A percentile compares a stretch with the other conserved stretches of the same genome.
Evolutionary conservation across 2,888 invertebrate genomes (phyloP).

Genomic region (Octonoba sinensis): DNA sequence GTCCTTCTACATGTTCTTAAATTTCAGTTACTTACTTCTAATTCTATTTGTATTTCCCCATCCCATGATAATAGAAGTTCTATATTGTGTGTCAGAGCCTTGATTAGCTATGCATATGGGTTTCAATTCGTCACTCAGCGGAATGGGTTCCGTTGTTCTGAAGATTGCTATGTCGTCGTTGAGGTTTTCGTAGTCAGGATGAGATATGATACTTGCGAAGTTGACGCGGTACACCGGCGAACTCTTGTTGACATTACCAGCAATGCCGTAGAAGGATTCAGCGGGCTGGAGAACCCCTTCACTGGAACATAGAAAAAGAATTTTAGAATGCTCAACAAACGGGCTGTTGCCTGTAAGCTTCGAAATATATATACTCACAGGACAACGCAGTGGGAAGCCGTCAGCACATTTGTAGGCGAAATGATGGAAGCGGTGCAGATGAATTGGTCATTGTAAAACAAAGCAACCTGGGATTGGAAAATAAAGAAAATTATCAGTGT

Average conservation of each 20-base stretch:
- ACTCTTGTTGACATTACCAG: not conserved
- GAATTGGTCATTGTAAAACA: not conserved
- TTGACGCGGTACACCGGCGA: not conserved
- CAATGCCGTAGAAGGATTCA: not conserved
- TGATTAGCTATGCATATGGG: constrained; percentile 20
- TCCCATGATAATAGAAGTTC: constrained; percentile 15
- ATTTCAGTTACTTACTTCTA: not conserved
- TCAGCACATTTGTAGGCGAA: not conserved
- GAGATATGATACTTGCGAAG: not conserved
- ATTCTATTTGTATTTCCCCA: constrained; percentile 20
- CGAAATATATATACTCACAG: too few relatives aligned
- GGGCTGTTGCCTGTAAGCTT: too few relatives aligned
- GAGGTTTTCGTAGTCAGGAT: not conserved
- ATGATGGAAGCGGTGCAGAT: constrained; percentile 7
- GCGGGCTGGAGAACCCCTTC: not conserved
- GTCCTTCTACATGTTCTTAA: too few relatives aligned
- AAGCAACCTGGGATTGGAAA: not conserved
- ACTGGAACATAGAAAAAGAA: not conserved
- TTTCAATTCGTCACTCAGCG: constrained; percentile 1
- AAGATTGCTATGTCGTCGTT: constrained; percentile 36
- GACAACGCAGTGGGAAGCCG: not conserved
- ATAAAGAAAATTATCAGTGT: too few relatives aligned
- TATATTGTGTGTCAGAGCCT: not conserved
- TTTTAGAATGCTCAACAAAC: too few relatives aligned
- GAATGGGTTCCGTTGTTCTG: constrained; percentile 7